phyloP scores from a whole-genome alignment of 2,888 invertebrate species.

The Drosophila macrospina region DNA sequence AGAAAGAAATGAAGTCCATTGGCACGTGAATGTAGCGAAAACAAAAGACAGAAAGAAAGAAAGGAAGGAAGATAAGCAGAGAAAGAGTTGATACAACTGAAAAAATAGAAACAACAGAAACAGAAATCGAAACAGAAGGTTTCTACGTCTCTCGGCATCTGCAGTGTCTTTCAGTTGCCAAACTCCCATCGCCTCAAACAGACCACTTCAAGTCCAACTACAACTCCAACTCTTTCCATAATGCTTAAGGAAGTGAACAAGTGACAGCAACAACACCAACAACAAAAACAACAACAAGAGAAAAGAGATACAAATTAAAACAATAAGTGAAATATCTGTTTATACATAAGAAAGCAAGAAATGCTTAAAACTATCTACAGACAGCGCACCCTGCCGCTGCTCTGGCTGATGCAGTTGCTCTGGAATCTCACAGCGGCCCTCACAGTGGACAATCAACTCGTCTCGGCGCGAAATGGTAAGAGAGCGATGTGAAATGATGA shows the following conservation, averaged over 20 bases:
- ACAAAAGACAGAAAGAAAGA: conserved; percentile 39
- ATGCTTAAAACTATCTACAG: conserved; percentile 29
- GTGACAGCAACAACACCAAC: conserved; percentile 30
- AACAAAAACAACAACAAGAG: neutral
- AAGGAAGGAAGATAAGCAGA: conserved; percentile 20
- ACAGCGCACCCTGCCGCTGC: conserved; percentile 36
- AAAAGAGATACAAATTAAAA: conserved; percentile 26
- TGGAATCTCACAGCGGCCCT: conserved; percentile 56
- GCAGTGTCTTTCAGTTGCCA: conserved; percentile 61
- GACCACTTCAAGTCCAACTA: conserved; percentile 40
- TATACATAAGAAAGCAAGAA: conserved; percentile 9
- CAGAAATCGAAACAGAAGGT: conserved; percentile 61
- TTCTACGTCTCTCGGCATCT: conserved; percentile 54
- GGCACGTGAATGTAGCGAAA: conserved; percentile 66
- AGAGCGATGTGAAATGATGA: neutral
- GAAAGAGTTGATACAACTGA: conserved; percentile 37
- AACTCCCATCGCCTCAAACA: conserved; percentile 62
- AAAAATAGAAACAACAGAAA: conserved; percentile 16
- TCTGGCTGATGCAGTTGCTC: conserved; percentile 50
- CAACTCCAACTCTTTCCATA: conserved; percentile 30
- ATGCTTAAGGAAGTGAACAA: conserved; percentile 55
- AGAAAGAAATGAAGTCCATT: conserved; percentile 54
- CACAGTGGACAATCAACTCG: conserved; percentile 85
- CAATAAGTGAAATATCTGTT: conserved; percentile 34
- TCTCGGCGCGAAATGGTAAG: conserved; percentile 85